Percentiles rank a stretch among this genome's conserved stretches.
Evolutionary conservation across 2,797 vertebrate species (phyloP).

Genomic region (Chaetophractus vellerosus): DNA sequence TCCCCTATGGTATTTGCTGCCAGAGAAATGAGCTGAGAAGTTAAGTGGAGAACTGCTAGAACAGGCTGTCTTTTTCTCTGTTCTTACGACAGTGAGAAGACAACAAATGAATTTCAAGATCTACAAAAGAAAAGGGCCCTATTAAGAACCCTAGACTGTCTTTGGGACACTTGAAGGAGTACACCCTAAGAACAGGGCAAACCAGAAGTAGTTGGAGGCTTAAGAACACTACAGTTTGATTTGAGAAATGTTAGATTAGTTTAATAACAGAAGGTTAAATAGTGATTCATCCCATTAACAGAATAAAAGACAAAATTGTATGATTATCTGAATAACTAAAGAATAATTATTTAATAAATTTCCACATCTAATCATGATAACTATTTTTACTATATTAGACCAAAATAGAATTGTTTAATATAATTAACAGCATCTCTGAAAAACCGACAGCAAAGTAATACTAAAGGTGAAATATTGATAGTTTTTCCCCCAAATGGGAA

Average conservation of each 20-base stretch:
- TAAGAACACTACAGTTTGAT: background rate
- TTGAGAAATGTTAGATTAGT: background rate
- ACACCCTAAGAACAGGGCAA: background rate
- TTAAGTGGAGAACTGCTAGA: background rate
- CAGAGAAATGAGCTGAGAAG: background rate
- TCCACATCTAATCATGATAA: background rate
- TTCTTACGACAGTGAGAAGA: background rate
- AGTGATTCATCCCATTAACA: background rate
- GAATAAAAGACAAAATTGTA: background rate
- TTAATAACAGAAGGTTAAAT: background rate
- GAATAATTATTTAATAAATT: background rate
- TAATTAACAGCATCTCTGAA: background rate
- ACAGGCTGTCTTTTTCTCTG: background rate
- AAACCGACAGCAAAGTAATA: background rate
- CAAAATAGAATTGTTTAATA: background rate
- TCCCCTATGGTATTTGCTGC: background rate
- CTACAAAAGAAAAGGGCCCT: background rate
- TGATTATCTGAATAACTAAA: background rate
- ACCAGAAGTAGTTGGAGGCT: background rate
- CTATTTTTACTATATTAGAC: background rate
- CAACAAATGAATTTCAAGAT: background rate
- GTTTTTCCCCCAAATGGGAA: background rate
- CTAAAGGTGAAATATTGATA: background rate
- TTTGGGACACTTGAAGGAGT: background rate
- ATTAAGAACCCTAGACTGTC: background rate